These are phyloP conservation scores for Ophioninae sp. DNA, from an alignment of 2,888 invertebrate species.

Conservation along the genomic window DNA sequence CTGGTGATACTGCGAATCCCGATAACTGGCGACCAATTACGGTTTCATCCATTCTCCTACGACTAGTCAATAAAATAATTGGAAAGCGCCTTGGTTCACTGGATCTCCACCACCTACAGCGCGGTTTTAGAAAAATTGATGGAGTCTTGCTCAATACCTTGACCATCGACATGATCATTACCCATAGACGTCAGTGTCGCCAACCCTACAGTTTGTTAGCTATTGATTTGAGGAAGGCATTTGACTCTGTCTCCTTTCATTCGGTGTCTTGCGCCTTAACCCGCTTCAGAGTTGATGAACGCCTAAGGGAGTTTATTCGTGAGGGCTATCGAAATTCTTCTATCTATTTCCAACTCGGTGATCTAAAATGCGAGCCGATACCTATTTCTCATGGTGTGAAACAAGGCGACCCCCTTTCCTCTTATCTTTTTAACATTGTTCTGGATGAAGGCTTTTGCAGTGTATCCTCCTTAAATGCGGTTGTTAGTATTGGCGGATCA, in stretches of 20 bases:
- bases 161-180: neutral
- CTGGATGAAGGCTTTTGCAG: neutral
- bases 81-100: neutral
- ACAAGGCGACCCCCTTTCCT: conserved; percentile 24
- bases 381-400: neutral
- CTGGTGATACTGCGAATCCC: neutral
- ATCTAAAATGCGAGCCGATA: too few relatives aligned
- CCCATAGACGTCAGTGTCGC: neutral
- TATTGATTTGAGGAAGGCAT: neutral
- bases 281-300: neutral
- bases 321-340: too few relatives aligned
- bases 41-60: neutral
- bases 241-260: neutral
- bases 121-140: conserved; percentile 15
- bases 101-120: conserved; percentile 7
- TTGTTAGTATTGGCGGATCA: neutral
- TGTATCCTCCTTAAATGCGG: neutral
- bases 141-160: conserved; percentile 2
- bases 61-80: conserved; percentile 7
- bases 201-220: neutral
- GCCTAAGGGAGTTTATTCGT: too few relatives aligned
- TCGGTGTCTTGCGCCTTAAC: neutral
- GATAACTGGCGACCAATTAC: conserved; percentile 35
- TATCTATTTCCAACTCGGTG: too few relatives aligned
- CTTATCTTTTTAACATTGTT: neutral